Conservation (phyloP, 2,888 invertebrate genomes). For the Phanerotoma sp. region DNA sequence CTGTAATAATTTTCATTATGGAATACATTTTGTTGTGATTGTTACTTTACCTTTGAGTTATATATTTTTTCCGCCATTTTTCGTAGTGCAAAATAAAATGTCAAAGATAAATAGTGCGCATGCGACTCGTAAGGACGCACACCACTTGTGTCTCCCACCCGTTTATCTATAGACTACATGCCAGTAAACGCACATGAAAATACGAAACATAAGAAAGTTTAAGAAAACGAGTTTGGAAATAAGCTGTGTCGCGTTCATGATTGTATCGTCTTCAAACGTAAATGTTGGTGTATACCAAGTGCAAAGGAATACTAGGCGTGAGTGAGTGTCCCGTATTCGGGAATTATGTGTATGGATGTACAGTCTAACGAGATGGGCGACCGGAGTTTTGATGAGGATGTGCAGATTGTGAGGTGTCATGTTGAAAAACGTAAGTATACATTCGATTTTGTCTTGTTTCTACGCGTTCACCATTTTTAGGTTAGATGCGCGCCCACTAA, state of each 20-base stretch:
- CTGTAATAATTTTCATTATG: too few relatives aligned
- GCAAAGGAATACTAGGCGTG: constrained; percentile 34
- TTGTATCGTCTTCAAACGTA: constrained; percentile 26
- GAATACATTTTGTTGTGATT: too few relatives aligned
- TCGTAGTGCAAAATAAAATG: neutral
- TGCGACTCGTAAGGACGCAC: constrained; percentile 5
- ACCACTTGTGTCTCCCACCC: constrained; percentile 28
- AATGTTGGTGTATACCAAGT: constrained; percentile 42
- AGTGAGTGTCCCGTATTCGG: constrained; percentile 39
- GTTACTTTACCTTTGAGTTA: too few relatives aligned
- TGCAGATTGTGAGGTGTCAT: constrained; percentile 52
- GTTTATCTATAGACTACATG: neutral
- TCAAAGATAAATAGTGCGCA: neutral
- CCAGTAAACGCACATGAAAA: neutral
- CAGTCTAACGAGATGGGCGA: constrained; percentile 54
- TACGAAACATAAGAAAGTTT: constrained; percentile 10
- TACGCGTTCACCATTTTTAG: neutral
- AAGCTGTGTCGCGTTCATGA: neutral
- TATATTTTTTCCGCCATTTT: too few relatives aligned
- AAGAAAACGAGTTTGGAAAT: neutral
- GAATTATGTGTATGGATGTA: constrained; percentile 57
- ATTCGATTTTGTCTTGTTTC: neutral
- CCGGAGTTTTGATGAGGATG: constrained; percentile 52
- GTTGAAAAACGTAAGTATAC: constrained; percentile 50
- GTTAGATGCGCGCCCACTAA: neutral